Conservation (phyloP, 2,113 vertebrate species). For the Atlantisia rogersi region DNA sequence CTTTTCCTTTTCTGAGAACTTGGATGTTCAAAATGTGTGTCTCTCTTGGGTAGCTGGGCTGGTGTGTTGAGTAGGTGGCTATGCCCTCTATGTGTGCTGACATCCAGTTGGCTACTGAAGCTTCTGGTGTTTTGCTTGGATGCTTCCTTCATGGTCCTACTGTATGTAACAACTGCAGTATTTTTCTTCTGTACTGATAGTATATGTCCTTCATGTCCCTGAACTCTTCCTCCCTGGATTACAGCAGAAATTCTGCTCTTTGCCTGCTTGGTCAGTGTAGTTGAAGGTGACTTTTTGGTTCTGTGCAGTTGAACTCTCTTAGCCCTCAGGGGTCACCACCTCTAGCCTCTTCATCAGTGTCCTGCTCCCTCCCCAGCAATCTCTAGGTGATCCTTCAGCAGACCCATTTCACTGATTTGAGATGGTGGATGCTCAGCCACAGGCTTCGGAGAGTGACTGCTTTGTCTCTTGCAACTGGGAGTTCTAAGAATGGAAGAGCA, state of each 20-base stretch:
- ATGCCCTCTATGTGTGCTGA: not conserved
- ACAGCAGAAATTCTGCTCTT: not conserved
- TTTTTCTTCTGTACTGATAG: not conserved
- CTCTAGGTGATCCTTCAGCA: not conserved
- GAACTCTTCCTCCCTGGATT: not conserved
- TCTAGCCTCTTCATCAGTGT: not conserved
- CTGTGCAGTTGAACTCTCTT: not conserved
- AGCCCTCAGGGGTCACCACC: not conserved
- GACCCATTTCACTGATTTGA: not conserved
- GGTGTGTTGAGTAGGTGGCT: not conserved
- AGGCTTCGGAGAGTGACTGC: not conserved
- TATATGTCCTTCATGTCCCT: not conserved
- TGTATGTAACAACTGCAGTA: not conserved
- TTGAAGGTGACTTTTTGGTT: not conserved
- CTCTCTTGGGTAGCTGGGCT: not conserved
- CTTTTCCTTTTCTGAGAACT: not conserved
- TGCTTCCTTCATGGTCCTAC: not conserved
- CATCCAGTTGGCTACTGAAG: not conserved
- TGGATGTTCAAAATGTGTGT: not conserved
- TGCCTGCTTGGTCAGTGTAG: not conserved
- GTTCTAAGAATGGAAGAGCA: not conserved
- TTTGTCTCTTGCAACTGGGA: not conserved
- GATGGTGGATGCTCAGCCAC: not conserved
- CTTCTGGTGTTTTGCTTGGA: not conserved
- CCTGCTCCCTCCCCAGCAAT: fast-evolving